Percentiles rank a stretch among this genome's conserved stretches.
These are phyloP conservation scores for Amorpha juglandis DNA, from an alignment of 2,888 invertebrate species.

Conservation along the genomic window DNA sequence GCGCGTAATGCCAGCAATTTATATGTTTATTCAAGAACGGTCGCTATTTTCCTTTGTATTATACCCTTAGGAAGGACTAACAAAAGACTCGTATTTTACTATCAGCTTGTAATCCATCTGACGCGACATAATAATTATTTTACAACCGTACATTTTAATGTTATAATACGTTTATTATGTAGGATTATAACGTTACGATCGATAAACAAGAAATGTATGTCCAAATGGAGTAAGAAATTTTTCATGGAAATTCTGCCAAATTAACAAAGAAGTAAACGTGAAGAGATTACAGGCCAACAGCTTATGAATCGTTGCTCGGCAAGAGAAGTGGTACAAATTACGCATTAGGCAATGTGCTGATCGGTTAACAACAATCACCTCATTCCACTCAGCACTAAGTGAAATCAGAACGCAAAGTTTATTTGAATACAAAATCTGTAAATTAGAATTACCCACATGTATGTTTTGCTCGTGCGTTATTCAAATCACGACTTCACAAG, in stretches of 20 bases:
- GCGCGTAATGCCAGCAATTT: conserved; percentile 55
- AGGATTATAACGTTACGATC: neutral
- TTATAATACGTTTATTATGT: neutral
- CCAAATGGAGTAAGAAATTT: neutral
- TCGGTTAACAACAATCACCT: conserved; percentile 38
- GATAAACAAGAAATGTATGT: neutral
- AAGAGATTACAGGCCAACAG: conserved; percentile 1
- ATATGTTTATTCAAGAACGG: conserved; percentile 55
- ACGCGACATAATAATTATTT: neutral
- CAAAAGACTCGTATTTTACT: neutral
- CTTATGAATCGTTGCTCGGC: neutral
- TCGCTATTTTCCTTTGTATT: conserved; percentile 35
- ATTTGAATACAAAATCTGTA: conserved; percentile 29
- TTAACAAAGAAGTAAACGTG: neutral
- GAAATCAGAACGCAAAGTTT: conserved; percentile 34
- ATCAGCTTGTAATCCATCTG: conserved; percentile 11
- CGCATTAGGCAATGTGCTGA: conserved; percentile 31
- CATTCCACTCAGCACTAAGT: conserved; percentile 38
- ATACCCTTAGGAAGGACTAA: neutral
- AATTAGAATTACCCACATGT: conserved; percentile 34
- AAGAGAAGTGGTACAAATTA: conserved; percentile 8
- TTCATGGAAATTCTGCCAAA: neutral
- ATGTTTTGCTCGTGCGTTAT: conserved; percentile 37
- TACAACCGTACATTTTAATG: neutral
- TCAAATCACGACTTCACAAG: conserved; percentile 42